These are phyloP conservation scores for Natrix natrix DNA, from an alignment of 2,797 vertebrate species.

Conservation along the genomic window DNA sequence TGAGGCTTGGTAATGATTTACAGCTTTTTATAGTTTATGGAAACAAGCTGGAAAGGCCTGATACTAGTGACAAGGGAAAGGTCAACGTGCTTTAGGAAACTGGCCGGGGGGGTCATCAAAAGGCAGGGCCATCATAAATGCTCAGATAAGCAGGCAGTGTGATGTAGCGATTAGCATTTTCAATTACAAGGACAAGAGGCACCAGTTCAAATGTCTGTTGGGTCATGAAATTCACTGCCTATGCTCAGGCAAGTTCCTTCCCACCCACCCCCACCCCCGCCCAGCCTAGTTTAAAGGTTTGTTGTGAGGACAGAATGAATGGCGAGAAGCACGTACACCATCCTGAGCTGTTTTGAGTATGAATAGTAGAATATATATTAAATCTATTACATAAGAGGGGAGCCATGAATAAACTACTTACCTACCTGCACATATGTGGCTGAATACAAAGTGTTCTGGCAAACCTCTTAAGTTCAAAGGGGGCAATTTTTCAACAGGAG, in stretches of 20 bases:
- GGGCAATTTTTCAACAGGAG: neutral
- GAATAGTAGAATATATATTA: neutral
- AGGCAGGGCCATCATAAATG: neutral
- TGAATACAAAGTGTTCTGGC: neutral
- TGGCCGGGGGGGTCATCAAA: neutral
- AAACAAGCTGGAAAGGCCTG: conserved; percentile 45
- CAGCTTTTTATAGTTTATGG: conserved; percentile 38
- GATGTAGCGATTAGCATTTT: neutral
- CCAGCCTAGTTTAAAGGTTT: neutral
- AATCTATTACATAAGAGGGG: neutral
- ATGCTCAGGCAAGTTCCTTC: neutral
- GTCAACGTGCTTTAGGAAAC: conserved; percentile 2
- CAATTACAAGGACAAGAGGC: neutral
- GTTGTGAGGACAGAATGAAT: neutral
- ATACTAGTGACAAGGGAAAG: conserved; percentile 9
- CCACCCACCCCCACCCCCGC: no score
- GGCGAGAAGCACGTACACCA: neutral
- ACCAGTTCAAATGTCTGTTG: neutral
- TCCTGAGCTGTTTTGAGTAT: neutral
- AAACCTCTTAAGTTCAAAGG: neutral
- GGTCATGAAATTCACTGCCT: neutral
- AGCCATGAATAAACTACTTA: neutral
- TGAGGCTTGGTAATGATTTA: conserved; percentile 56
- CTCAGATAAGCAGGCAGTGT: neutral
- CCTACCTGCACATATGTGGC: neutral